Evolutionary conservation across 2,888 invertebrate species (phyloP).

Genomic region (Ctenicera cuprea): DNA sequence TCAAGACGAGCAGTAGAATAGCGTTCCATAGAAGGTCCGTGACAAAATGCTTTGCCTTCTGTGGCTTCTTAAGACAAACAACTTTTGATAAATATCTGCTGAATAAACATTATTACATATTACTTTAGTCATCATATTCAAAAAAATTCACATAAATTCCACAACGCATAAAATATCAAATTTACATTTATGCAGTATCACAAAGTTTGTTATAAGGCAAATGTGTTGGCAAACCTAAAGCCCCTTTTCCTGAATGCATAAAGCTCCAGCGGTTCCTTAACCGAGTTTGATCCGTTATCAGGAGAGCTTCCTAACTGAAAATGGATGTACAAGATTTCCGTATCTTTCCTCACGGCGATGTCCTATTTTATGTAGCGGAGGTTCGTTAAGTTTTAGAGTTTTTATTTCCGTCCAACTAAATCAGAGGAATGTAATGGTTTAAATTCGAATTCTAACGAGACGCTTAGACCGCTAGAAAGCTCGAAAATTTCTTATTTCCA

Average conservation of each 20-base stretch:
- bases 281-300: conserved; percentile 32
- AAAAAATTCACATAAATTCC: too few relatives aligned
- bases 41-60: too few relatives aligned
- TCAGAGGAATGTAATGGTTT: conserved; percentile 1
- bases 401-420: conserved; percentile 14
- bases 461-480: neutral
- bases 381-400: conserved; percentile 23
- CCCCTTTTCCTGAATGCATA: conserved; percentile 23
- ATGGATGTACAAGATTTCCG: conserved; percentile 31
- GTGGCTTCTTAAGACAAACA: too few relatives aligned
- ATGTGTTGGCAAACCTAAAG: conserved; percentile 10
- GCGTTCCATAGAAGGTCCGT: too few relatives aligned
- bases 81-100: too few relatives aligned
- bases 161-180: neutral
- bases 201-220: neutral
- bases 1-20: too few relatives aligned
- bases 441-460: neutral
- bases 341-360: conserved; percentile 10
- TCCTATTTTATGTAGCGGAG: neutral
- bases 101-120: too few relatives aligned
- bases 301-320: conserved; percentile 23
- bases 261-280: conserved; percentile 17
- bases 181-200: neutral
- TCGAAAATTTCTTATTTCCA: neutral
- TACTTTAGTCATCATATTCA: too few relatives aligned